Evolutionary conservation across 1,140 invertebrate genomes (phyloP).

Genomic region (Episyrphus balteatus): DNA sequence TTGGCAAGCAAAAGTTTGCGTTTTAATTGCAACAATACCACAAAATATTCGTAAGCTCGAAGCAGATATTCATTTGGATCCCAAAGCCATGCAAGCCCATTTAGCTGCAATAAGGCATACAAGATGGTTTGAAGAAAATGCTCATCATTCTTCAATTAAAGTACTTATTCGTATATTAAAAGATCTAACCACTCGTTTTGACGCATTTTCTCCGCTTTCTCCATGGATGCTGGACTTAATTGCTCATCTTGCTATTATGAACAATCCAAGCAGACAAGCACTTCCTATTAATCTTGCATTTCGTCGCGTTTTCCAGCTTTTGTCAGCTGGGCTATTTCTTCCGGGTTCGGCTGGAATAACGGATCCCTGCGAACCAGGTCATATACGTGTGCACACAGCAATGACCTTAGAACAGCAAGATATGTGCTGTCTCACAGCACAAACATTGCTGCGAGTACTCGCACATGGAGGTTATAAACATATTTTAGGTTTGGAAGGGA

Average conservation of each 20-base stretch:
- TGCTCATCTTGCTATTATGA: conserved; percentile 94
- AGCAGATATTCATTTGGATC: conserved; percentile 79
- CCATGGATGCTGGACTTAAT: conserved; percentile 96
- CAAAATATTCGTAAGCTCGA: conserved; percentile 89
- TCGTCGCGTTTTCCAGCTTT: conserved; percentile 72
- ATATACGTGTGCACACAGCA: conserved; percentile 78
- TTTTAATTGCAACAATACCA: conserved; percentile 85
- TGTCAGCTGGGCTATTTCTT: conserved; percentile 88
- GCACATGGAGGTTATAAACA: conserved; percentile 86
- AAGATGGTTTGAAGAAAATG: conserved; percentile 98
- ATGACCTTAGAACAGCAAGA: conserved; percentile 94
- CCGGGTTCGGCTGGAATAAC: conserved; percentile 90
- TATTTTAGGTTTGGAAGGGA: conserved; percentile 66
- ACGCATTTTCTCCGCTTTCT: conserved; percentile 79
- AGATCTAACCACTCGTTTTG: conserved; percentile 79
- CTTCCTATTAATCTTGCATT: conserved; percentile 86
- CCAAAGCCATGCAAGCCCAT: conserved; percentile 77
- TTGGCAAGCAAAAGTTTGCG: conserved; percentile 71
- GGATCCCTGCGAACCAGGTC: conserved; percentile 86
- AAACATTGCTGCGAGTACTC: conserved; percentile 75
- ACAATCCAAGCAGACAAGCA: conserved; percentile 86
- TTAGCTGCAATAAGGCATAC: conserved; percentile 89
- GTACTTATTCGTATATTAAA: conserved; percentile 79
- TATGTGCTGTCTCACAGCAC: conserved; percentile 79
- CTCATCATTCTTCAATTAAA: conserved; percentile 94